Evolutionary conservation across 2,888 invertebrate genomes (phyloP).

Genomic region (Cryptocephalus moraei): DNA sequence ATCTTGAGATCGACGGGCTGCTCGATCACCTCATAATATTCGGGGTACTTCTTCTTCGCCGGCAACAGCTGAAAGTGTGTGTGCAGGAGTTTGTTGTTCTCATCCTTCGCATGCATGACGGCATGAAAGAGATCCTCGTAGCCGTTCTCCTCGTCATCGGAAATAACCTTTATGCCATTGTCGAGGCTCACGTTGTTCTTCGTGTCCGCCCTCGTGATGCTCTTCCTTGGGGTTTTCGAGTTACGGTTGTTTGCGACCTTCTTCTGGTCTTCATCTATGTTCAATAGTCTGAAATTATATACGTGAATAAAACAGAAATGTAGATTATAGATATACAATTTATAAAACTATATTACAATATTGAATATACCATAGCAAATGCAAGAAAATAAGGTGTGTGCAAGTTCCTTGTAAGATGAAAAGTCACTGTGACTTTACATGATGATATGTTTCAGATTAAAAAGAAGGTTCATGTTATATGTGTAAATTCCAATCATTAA

Average conservation of each 20-base stretch:
- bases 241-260: slow-evolving; percentile 7
- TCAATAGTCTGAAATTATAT: slow-evolving; percentile 23
- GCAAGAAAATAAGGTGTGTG: too few species aligned
- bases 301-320: too few species aligned
- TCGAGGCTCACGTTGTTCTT: slow-evolving; percentile 8
- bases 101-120: slow-evolving; percentile 78
- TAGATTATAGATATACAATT: too few species aligned
- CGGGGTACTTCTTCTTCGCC: slow-evolving; percentile 85
- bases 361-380: too few species aligned
- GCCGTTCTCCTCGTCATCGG: slow-evolving; percentile 14
- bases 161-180: background rate
- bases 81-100: slow-evolving; percentile 73
- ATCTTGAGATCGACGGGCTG: slow-evolving; percentile 90
- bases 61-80: slow-evolving; percentile 86
- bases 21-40: slow-evolving; percentile 90
- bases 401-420: too few species aligned
- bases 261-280: slow-evolving; percentile 34
- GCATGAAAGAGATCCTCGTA: slow-evolving; percentile 85
- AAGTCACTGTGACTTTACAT: too few species aligned
- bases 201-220: slow-evolving; percentile 3
- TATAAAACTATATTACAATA: too few species aligned
- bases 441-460: too few species aligned
- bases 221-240: slow-evolving; percentile 5
- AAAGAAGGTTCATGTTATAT: too few species aligned
- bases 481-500: too few species aligned